Percentiles rank a stretch among this genome's conserved stretches.
These are phyloP conservation scores for Zootermopsis nevadensis DNA, from an alignment of 2,888 invertebrate species.

Conservation along the genomic window DNA sequence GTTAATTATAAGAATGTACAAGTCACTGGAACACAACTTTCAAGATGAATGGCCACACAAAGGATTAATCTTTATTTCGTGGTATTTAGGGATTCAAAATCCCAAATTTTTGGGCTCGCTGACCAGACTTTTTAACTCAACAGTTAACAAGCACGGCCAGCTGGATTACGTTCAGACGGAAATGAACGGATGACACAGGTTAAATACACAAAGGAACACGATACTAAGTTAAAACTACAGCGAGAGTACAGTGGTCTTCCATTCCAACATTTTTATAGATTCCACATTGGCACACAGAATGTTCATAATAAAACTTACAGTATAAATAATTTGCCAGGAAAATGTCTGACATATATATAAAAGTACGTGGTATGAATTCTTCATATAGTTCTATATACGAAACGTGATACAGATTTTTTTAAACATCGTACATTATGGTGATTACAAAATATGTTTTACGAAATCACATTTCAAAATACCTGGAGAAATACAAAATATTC, in stretches of 20 bases:
- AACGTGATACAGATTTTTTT: not conserved
- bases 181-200: no score
- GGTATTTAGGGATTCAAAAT: no score
- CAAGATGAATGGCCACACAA: not conserved
- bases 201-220: conserved; percentile 25
- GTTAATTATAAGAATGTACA: conserved; percentile 25
- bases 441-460: not conserved
- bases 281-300: conserved; percentile 10
- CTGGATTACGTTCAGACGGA: no score
- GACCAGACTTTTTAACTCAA: no score
- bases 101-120: no score
- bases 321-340: not conserved
- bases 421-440: not conserved
- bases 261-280: not conserved
- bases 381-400: not conserved
- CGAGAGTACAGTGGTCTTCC: not conserved
- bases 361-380: not conserved
- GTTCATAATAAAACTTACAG: not conserved
- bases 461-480: not conserved
- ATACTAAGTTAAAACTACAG: not conserved
- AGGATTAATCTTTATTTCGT: no score
- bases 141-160: no score
- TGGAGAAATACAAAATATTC: not conserved
- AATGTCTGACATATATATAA: not conserved
- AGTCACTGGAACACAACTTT: conserved; percentile 8